phyloP scores from a whole-genome alignment of 2,797 vertebrate species.

The Sus cebifrons region DNA sequence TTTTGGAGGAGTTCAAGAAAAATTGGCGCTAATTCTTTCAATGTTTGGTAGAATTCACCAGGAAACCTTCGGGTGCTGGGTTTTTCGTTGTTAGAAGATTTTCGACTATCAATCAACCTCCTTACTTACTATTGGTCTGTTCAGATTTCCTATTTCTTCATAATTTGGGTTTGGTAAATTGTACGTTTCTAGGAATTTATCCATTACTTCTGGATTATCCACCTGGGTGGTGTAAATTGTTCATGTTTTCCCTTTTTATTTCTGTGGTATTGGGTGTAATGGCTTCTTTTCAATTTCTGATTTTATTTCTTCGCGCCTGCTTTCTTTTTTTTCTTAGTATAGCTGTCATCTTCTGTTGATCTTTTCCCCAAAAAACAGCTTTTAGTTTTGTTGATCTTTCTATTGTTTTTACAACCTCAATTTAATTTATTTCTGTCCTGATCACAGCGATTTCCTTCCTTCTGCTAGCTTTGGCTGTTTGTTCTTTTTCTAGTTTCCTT shows the following conservation, averaged over 20 bases:
- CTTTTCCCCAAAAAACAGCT: neutral
- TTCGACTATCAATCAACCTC: neutral
- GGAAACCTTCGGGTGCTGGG: neutral
- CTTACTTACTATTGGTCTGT: neutral
- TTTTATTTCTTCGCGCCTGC: neutral
- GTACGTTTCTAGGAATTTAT: neutral
- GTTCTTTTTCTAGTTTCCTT: neutral
- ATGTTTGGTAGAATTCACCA: neutral
- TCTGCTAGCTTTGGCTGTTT: neutral
- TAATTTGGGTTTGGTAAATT: neutral
- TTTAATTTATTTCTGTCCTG: slow-evolving; percentile 25
- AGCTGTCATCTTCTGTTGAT: neutral
- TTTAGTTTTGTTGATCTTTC: neutral
- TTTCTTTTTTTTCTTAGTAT: neutral
- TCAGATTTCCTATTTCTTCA: slow-evolving; percentile 4
- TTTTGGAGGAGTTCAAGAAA: neutral
- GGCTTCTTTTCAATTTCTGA: neutral
- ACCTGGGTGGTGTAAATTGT: neutral
- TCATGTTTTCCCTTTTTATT: neutral
- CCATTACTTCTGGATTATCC: neutral
- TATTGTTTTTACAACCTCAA: neutral
- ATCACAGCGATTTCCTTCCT: slow-evolving; percentile 4
- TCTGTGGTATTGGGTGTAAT: neutral
- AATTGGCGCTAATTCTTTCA: neutral
- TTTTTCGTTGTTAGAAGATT: neutral